Base-by-base conservation (phyloP, 2,797 vertebrate genomes). In the Chloroceryle amazona region DNA sequence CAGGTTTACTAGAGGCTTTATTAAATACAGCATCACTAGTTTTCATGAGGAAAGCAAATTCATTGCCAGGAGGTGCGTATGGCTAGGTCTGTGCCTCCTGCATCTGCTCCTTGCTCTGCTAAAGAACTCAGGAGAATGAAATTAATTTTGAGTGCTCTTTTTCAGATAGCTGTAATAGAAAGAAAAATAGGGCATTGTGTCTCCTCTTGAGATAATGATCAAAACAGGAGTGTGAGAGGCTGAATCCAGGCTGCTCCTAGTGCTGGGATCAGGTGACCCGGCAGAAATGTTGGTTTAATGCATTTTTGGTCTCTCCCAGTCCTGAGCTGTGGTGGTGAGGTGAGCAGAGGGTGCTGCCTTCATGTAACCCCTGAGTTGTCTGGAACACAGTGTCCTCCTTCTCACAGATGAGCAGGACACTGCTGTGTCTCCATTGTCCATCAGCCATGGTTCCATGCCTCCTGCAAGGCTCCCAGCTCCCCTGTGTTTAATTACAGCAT, bases 201-300 rank as follows among this genome's bases (percentile, higher is more conserved):
- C n/a, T 83, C 61, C 81, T 89, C 51, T 81, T 44, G 35, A 73
- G 93, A 86, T 84, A 89, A 92, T 10, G 47, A 95, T 92, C 60
- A 5, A 61, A 88, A 65, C 37, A 46, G 68, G 14, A 73, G 47
- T 1, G 60, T 1, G 15, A 52, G 68, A 37, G 39, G 19, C 52
- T 72, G 57, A 71, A 66, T 28, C 33, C 8, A 3, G 55, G 42
- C 49, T 49, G 33, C 29, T 78, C 62, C 9, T n/a, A 2, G 9
- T 3, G 1, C 54, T 15, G 4, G 49, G 62, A 75, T 84, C 78
- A 7, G 51, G 18, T 79, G 72, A 44, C 63, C 25, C 0, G 3
- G n/a, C 65, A 75, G 25, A 22, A 68, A 87, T 2, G 25, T 42
- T 76, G 20, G 23, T 85, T 55, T 44, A 72, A 29, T 44, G 37